Percentiles rank a stretch among this genome's conserved stretches.
These are phyloP conservation scores for Hydrocynus forskahlii DNA, from an alignment of 2,797 vertebrate species.

Conservation along the genomic window DNA sequence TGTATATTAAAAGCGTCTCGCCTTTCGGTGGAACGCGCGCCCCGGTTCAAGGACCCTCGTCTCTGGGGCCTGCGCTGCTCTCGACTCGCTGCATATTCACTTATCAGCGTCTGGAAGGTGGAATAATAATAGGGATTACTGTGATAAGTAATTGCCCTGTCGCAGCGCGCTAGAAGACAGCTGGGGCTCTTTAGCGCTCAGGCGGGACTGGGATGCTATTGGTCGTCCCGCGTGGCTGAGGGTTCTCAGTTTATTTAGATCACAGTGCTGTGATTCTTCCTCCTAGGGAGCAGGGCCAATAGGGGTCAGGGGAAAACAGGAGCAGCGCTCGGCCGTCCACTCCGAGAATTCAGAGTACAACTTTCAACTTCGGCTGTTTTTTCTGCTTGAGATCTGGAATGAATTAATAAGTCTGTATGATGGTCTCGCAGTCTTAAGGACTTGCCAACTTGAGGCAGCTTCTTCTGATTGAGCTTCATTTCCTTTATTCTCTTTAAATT, in stretches of 20 bases:
- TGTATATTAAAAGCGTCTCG: conserved; percentile 61
- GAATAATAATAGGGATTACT: conserved; percentile 77
- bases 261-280: conserved; percentile 44
- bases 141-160: conserved; percentile 75
- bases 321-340: not conserved
- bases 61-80: conserved; percentile 47
- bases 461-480: not conserved
- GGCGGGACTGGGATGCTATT: conserved; percentile 56
- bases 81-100: conserved; percentile 65
- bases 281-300: conserved; percentile 11
- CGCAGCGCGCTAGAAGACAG: conserved; percentile 59
- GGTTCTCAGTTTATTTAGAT: conserved; percentile 60
- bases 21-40: conserved; percentile 41
- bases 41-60: conserved; percentile 71
- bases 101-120: conserved; percentile 70
- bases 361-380: conserved; percentile 5
- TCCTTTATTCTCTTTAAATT: not conserved
- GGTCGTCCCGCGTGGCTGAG: conserved; percentile 34
- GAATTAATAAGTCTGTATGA: not conserved
- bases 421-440: not conserved
- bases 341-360: conserved; percentile 17
- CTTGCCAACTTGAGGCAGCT: not conserved
- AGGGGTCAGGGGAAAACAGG: conserved; percentile 34
- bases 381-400: not conserved
- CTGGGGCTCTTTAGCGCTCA: conserved; percentile 49